Base-by-base conservation (phyloP, 2,888 invertebrate genomes). In the Eristalinus sepulchralis region DNA sequence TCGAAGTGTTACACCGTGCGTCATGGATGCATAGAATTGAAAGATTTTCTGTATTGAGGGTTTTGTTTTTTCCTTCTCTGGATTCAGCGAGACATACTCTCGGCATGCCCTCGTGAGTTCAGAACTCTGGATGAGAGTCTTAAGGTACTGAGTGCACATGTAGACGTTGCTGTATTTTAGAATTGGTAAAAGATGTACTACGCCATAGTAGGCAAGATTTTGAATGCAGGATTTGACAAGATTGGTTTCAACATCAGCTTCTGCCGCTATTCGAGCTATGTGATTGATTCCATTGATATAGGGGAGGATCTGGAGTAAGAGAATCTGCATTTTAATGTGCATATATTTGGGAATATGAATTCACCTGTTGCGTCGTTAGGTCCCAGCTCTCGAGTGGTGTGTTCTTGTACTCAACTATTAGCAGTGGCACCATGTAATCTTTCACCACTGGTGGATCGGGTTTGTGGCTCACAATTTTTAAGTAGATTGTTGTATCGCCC, bases 231-330 rank as follows among this genome's bases (percentile, higher is more conserved):
- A 97, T 92, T 98, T 98, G 0, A 98, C 98, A 36, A 98, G 94
- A 91, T 97, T 97, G 88, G 97, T 97, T 91, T 98, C 98, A 0
- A 99, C 98, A 90, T 98, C 97, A 0, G 98, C 96, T 90, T 97
- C 96, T 0, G 95, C 95, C 0, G 98, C 97, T 88, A 99, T 98
- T 90, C 97, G 96, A 0, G 97, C 95, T 4, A 98, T 95, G 92
- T 98, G 98, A 92, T 98, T 97, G 90, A 97, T 97, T 0, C 98
- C 98, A 92, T 98, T 97, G 67, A 99, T 97, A 90, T 96, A 96
- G 0, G 97, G 97, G 31, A 97, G 85, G 63, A 91, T 91, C 92
- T 91, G 27, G 1, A 36, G 8, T 47, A 17, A 5, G 11, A 22
- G 47, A 2, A 3, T 5, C 6, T 4, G 17, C 9, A 24, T n/a